These are phyloP conservation scores for Eustalomyia histrio DNA, from an alignment of 2,888 invertebrate genomes.

Conservation along the genomic window DNA sequence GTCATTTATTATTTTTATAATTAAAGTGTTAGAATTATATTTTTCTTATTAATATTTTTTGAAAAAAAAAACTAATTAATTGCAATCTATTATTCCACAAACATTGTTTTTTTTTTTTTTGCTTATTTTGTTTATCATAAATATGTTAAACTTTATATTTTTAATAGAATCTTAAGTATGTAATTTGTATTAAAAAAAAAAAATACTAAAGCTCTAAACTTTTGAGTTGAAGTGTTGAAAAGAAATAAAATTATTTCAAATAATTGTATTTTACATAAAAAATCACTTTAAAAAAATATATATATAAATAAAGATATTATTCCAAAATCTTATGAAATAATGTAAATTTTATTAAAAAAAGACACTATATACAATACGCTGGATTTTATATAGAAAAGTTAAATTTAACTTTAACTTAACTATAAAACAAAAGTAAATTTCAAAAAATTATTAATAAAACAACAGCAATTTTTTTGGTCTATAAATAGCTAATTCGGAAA, in stretches of 20 bases:
- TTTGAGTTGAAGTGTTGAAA: constrained; percentile 4
- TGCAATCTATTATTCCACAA: constrained; percentile 41
- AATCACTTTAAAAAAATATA: constrained; percentile 31
- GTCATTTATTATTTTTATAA: constrained; percentile 7
- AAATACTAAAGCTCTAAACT: not conserved
- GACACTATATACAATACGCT: too few relatives aligned
- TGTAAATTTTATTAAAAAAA: constrained; percentile 40
- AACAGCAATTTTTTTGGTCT: too few relatives aligned
- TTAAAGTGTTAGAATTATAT: constrained; percentile 18
- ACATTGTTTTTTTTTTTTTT: constrained; percentile 16
- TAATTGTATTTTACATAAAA: constrained; percentile 32
- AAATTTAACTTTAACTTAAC: too few relatives aligned
- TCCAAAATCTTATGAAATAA: constrained; percentile 32
- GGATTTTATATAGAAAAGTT: too few relatives aligned
- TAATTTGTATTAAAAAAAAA: constrained; percentile 40
- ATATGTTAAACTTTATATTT: constrained; percentile 21
- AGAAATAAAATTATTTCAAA: constrained; percentile 7
- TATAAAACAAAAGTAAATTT: too few relatives aligned
- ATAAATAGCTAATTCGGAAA: too few relatives aligned
- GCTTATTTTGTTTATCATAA: not conserved
- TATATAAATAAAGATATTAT: constrained; percentile 28
- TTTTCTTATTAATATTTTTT: constrained; percentile 47
- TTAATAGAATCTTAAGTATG: constrained; percentile 46
- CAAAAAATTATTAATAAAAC: too few relatives aligned
- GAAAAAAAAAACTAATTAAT: not conserved